Conservation (phyloP, 1,140 invertebrate genomes). For the Drosophila athabasca region DNA sequence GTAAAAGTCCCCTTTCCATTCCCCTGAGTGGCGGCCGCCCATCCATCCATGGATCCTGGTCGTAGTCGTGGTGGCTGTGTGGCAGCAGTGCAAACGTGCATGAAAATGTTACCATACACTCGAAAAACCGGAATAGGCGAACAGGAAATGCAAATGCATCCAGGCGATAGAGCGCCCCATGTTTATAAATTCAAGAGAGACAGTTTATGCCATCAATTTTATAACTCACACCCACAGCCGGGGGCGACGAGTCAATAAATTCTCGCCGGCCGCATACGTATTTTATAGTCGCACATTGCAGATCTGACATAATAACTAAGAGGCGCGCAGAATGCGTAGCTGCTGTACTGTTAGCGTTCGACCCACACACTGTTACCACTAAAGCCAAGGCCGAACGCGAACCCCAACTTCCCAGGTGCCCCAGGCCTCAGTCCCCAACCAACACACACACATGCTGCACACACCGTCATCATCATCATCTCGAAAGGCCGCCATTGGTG, state of each 20-base stretch:
- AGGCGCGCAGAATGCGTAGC: slow-evolving; percentile 77
- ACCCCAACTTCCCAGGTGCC: neutral
- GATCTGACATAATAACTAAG: slow-evolving; percentile 83
- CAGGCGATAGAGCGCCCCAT: neutral
- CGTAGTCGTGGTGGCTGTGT: neutral
- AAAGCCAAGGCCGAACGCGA: neutral
- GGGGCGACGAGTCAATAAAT: slow-evolving; percentile 82
- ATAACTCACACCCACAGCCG: slow-evolving; percentile 74
- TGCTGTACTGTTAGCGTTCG: slow-evolving; percentile 53
- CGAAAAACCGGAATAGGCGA: slow-evolving; percentile 43
- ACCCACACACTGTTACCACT: slow-evolving; percentile 48
- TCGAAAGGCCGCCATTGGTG: no score
- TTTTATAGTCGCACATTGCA: slow-evolving; percentile 83
- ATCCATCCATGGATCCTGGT: no score
- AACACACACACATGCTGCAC: no score
- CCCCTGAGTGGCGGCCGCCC: no score
- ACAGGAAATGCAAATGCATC: slow-evolving; percentile 36
- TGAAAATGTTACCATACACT: slow-evolving; percentile 53
- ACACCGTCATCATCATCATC: no score
- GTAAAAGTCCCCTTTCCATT: no score
- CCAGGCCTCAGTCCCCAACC: no score
- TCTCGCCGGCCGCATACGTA: slow-evolving; percentile 73
- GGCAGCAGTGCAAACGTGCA: slow-evolving; percentile 23
- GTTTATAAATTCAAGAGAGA: slow-evolving; percentile 77
- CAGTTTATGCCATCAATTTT: slow-evolving; percentile 82